Conservation (phyloP, 1,140 invertebrate genomes). For the Steinernema feltiae region DNA sequence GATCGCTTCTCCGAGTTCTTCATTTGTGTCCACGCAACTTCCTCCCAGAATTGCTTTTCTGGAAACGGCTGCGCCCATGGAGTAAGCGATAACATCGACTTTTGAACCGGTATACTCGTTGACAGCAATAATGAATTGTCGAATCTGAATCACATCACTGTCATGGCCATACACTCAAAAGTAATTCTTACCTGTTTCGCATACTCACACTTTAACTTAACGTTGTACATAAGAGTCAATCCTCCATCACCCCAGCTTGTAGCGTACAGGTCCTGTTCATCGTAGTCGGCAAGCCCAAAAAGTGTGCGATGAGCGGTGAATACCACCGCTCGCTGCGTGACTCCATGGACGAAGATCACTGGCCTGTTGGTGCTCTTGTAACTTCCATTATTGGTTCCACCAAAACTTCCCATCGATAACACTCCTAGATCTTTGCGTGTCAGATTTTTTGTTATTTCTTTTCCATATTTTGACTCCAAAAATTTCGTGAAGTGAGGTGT, state of each 20-base stretch:
- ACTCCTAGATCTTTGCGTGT: background rate
- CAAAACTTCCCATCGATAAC: background rate
- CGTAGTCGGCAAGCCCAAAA: slow-evolving; percentile 26
- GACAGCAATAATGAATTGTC: slow-evolving; percentile 32
- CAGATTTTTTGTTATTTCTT: background rate
- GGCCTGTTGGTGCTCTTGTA: background rate
- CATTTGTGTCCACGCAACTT: slow-evolving; percentile 9
- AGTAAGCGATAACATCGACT: slow-evolving; percentile 41
- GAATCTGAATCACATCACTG: slow-evolving; percentile 24
- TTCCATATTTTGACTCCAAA: background rate
- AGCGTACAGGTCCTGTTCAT: slow-evolving; percentile 22
- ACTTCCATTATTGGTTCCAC: background rate
- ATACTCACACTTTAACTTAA: slow-evolving; percentile 25
- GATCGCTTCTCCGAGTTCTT: slow-evolving; percentile 5
- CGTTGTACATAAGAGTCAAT: slow-evolving; percentile 14
- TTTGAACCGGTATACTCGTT: slow-evolving; percentile 24
- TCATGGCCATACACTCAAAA: background rate
- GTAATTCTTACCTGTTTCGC: slow-evolving; percentile 23
- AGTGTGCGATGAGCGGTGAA: background rate
- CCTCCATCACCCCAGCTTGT: slow-evolving; percentile 29
- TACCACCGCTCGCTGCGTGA: slow-evolving; percentile 7
- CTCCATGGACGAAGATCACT: slow-evolving; percentile 25
- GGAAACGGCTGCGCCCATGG: slow-evolving; percentile 39
- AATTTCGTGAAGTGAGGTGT: slow-evolving; percentile 1
- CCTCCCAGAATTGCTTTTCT: slow-evolving; percentile 38